Evolutionary conservation across 2,888 invertebrate species (phyloP).

Genomic region (Physocephala rufipes): DNA sequence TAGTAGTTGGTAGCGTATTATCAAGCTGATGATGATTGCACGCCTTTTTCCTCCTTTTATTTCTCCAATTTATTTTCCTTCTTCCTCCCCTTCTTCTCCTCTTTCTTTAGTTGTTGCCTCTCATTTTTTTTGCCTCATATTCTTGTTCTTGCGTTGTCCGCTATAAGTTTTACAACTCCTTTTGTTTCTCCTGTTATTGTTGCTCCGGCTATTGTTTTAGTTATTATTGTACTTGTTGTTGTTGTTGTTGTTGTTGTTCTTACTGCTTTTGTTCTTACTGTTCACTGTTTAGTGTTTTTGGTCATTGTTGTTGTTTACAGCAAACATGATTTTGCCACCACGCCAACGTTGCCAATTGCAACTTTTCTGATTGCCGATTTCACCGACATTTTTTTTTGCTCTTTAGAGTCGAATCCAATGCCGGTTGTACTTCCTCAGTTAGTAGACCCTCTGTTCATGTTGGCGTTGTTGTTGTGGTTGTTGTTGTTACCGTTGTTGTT

Average conservation of each 20-base stretch:
- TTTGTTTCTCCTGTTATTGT: neutral
- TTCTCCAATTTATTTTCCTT: conserved; percentile 9
- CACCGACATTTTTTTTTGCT: conserved; percentile 31
- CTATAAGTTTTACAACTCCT: neutral
- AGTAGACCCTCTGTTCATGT: conserved; percentile 35
- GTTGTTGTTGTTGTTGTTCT: neutral
- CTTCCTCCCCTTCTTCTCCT: neutral
- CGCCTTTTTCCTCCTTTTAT: conserved; percentile 55
- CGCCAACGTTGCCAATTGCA: conserved; percentile 23
- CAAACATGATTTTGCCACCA: neutral
- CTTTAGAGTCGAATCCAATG: neutral
- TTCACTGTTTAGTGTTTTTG: conserved; percentile 30
- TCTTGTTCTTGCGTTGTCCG: neutral
- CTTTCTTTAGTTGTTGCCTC: conserved; percentile 1
- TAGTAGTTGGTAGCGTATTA: conserved; percentile 51
- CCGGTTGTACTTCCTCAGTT: conserved; percentile 19
- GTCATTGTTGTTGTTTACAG: neutral
- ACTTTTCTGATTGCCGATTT: conserved; percentile 29
- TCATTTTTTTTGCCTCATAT: neutral
- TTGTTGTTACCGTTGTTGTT: conserved; percentile 24
- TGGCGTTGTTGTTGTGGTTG: neutral
- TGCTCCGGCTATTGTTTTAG: neutral
- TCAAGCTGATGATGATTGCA: conserved; percentile 63
- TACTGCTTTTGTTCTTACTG: conserved; percentile 35
- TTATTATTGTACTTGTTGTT: no score